phyloP scores from a whole-genome alignment of 2,888 invertebrate species.

The Acronicta leporina region DNA sequence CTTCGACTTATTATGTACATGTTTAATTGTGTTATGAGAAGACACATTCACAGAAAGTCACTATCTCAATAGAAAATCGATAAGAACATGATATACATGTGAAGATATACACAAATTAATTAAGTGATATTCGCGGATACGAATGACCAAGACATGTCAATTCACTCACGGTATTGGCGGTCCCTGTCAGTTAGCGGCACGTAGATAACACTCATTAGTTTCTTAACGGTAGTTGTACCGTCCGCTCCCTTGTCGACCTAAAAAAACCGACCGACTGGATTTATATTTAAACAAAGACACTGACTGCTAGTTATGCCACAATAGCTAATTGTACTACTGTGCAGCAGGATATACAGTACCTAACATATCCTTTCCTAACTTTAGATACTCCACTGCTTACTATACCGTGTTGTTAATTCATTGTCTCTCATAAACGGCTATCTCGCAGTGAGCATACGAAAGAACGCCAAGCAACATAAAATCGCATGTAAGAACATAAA shows the following conservation, averaged over 20 bases:
- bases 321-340: too few species aligned
- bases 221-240: conserved; percentile 93
- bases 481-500: too few species aligned
- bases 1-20: background rate
- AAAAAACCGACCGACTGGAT: conserved; percentile 10
- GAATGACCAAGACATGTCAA: conserved; percentile 17
- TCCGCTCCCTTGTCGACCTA: conserved; percentile 96
- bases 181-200: conserved; percentile 97
- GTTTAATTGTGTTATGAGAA: background rate
- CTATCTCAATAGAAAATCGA: background rate
- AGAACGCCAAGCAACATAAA: too few species aligned
- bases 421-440: too few species aligned
- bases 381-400: too few species aligned
- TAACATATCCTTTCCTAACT: too few species aligned
- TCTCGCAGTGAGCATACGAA: too few species aligned
- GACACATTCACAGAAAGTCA: background rate
- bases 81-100: background rate
- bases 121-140: background rate
- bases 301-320: too few species aligned
- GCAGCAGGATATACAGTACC: too few species aligned
- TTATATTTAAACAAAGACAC: too few species aligned
- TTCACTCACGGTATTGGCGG: conserved; percentile 85
- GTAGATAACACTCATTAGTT: conserved; percentile 98
- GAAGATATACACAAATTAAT: background rate
- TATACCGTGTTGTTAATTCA: too few species aligned